Percentiles rank a stretch among this genome's conserved stretches.
These are phyloP conservation scores for Probaryconus sp. DNA, from an alignment of 1,140 invertebrate species.

Conservation along the genomic window DNA sequence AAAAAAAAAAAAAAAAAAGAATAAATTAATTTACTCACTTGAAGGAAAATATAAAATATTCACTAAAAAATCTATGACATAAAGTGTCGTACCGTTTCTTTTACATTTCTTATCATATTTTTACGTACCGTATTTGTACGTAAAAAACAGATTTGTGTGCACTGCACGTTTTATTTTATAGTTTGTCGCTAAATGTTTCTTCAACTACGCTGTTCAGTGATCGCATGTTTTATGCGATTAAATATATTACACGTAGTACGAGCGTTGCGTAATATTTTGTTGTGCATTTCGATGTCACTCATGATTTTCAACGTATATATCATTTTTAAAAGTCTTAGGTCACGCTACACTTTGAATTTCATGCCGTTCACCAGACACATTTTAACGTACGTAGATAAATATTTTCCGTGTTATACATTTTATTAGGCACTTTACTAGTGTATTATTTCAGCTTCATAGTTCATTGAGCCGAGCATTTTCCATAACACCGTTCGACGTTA, in stretches of 20 bases:
- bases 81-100: no score
- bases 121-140: no score
- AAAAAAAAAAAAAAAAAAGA: no score
- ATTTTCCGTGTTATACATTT: constrained; percentile 23
- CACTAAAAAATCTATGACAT: no score
- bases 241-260: constrained; percentile 46
- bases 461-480: constrained; percentile 1
- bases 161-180: constrained; percentile 44
- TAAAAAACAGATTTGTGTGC: no score
- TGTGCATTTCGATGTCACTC: constrained; percentile 27
- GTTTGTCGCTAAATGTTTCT: constrained; percentile 39
- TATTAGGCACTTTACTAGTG: constrained; percentile 10
- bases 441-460: constrained; percentile 40
- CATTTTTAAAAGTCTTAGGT: constrained; percentile 43
- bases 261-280: constrained; percentile 37
- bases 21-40: no score
- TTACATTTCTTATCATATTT: no score
- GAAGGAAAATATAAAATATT: no score
- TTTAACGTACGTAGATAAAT: constrained; percentile 29
- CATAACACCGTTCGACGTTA: constrained; percentile 11
- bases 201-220: constrained; percentile 45
- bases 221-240: constrained; percentile 50
- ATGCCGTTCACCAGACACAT: constrained; percentile 23
- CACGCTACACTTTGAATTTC: constrained; percentile 53
- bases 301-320: constrained; percentile 38